Base-by-base conservation (phyloP, 1,140 invertebrate species). In the Sminthurinus signatus region DNA sequence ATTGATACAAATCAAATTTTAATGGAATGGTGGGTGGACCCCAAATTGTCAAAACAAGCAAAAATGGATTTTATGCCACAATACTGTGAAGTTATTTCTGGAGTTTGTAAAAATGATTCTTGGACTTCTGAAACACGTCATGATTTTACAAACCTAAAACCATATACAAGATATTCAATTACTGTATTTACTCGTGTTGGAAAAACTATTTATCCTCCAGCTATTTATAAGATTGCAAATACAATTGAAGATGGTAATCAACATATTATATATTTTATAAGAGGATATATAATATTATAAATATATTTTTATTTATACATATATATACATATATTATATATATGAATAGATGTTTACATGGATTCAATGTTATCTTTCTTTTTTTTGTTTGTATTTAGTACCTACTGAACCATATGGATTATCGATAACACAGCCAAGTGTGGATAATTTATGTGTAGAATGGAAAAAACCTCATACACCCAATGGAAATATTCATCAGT, bases 131-230 rank as follows among this genome's bases (percentile, higher is more conserved):
- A 17, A 14, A 36, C 55, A 2, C 32, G 36, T n/a, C 31, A 48
- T 42, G 58, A 17, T 56, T 43, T 57, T 57, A 81, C 76, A 0
- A 75, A 82, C 60, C 76, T 91, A 1, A 76, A 81, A 62, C 84
- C 89, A 0, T 88, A 78, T 68, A 89, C 88, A 0, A 74, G 77
- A 1, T 91, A 91, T 73, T 88, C 89, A 70, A 76, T 90, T 48
- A 89, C 87, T 0, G 84, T 91, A 8, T 90, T 86, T 73, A 84
- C 87, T 0, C 81, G 81, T 67, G 77, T 77, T 64, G 76, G 73
- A 0, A 75, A 77, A 17, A 75, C 74, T 2, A 75, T 78, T 0
- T 85, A 82, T 60, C 79, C 82, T 1, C 85, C 86, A 1, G 80
- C 80, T 12, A 81, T 83, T 62, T 87, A 83, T 72, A 74, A 81